Evolutionary conservation across 2,113 vertebrate genomes (phyloP).

Genomic region (Manacus vitellinus): DNA sequence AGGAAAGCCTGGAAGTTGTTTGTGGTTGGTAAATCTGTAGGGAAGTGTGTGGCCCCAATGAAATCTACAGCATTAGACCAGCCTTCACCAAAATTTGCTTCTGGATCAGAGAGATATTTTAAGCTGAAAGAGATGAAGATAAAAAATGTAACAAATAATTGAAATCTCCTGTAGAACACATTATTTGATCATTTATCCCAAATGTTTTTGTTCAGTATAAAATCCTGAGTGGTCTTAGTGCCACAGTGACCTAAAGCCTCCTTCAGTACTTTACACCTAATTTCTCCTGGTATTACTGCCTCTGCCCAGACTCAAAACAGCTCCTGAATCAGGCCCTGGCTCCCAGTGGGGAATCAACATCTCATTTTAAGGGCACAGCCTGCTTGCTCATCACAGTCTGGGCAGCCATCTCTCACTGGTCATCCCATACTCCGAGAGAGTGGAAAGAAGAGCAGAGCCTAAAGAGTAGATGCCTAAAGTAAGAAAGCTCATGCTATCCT

Average conservation of each 20-base stretch:
- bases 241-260: neutral
- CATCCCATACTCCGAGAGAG: neutral
- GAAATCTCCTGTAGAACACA: neutral
- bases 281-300: neutral
- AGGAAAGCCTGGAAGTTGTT: conserved; percentile 60
- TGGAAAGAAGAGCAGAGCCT: neutral
- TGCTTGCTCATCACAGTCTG: accelerated
- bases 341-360: neutral
- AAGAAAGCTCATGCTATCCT: neutral
- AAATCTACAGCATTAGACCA: conserved; percentile 69
- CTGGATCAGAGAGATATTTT: conserved; percentile 42
- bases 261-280: neutral
- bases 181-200: neutral
- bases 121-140: conserved; percentile 58
- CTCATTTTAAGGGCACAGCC: neutral
- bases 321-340: neutral
- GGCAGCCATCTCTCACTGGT: neutral
- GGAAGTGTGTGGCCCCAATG: conserved; percentile 52
- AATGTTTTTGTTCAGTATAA: neutral
- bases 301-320: neutral
- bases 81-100: conserved; percentile 59
- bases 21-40: conserved; percentile 16
- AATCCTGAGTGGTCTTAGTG: neutral
- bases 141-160: neutral
- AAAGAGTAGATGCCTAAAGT: neutral